Conservation (phyloP, 2,113 vertebrate species). For the Donacobius atricapilla region DNA sequence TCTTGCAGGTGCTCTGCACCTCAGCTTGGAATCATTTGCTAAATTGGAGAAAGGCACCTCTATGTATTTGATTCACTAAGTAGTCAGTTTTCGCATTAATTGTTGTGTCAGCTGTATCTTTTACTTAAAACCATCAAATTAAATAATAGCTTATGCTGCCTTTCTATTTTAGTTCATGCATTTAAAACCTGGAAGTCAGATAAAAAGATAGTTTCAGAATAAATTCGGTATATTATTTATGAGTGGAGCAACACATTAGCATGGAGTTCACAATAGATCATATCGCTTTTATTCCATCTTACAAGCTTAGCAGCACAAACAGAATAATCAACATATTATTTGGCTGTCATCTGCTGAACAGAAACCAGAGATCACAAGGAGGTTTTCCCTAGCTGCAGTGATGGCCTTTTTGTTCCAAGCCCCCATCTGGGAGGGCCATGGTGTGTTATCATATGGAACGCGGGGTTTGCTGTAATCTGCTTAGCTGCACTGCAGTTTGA, state of each 20-base stretch:
- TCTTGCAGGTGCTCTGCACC: background rate
- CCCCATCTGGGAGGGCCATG: conserved; percentile 93
- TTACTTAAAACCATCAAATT: conserved; percentile 66
- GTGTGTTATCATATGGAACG: conserved; percentile 96
- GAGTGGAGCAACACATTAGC: conserved; percentile 78
- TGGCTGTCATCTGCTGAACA: conserved; percentile 94
- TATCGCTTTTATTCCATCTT: conserved; percentile 81
- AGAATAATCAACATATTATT: conserved; percentile 90
- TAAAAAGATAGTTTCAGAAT: conserved; percentile 72
- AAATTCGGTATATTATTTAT: conserved; percentile 75
- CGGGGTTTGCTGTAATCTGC: conserved; percentile 95
- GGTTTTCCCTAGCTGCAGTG: conserved; percentile 81
- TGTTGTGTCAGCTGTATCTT: conserved; percentile 72
- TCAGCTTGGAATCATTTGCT: conserved; percentile 4
- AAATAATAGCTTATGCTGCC: conserved; percentile 68
- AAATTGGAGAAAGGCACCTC: conserved; percentile 36
- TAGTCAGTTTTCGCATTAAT: conserved; percentile 48
- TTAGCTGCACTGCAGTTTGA: conserved; percentile 91
- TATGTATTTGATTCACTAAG: conserved; percentile 6
- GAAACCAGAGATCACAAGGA: conserved; percentile 93
- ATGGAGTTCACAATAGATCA: conserved; percentile 80
- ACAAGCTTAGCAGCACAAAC: conserved; percentile 90
- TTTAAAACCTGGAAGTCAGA: conserved; percentile 73
- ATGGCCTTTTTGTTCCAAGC: conserved; percentile 89
- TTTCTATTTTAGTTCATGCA: conserved; percentile 74